phyloP scores from a whole-genome alignment of 2,888 invertebrate species.

The Nymphalis urticae region DNA sequence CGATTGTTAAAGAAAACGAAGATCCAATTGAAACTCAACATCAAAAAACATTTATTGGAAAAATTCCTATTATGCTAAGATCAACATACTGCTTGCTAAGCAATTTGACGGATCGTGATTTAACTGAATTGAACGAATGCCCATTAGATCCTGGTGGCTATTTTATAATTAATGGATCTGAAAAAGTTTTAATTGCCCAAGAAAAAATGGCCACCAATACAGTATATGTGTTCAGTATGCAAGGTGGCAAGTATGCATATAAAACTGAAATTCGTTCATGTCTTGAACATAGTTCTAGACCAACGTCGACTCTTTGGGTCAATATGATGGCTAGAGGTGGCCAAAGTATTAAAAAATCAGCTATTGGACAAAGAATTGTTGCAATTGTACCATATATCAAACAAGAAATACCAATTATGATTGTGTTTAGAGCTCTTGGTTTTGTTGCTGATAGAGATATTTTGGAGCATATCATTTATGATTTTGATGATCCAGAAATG shows the following conservation, averaged over 20 bases:
- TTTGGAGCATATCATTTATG: constrained; percentile 99
- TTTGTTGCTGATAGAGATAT: constrained; percentile 99
- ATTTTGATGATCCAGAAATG: constrained; percentile 99
- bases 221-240: constrained; percentile 99
- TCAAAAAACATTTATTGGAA: constrained; percentile 89
- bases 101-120: constrained; percentile 98
- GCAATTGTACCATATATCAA: constrained; percentile 99
- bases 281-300: constrained; percentile 88
- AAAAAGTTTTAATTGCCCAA: constrained; percentile 99
- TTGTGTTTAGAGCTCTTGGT: constrained; percentile 99
- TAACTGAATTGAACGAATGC: constrained; percentile 99
- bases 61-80: constrained; percentile 99
- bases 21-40: constrained; percentile 92
- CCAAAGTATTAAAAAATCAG: constrained; percentile 98
- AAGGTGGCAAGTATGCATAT: constrained; percentile 99
- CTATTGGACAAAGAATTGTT: constrained; percentile 98
- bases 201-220: constrained; percentile 99
- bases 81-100: constrained; percentile 98
- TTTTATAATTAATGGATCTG: constrained; percentile 99
- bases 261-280: constrained; percentile 98
- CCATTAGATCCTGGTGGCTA: constrained; percentile 99
- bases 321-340: constrained; percentile 99
- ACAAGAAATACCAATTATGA: constrained; percentile 99
- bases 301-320: constrained; percentile 98
- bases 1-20: constrained; percentile 93